A percentile compares a stretch with the other conserved stretches of the same genome.
Conservation (phyloP, 1,140 invertebrate species). For the Ectropis grisescens region DNA sequence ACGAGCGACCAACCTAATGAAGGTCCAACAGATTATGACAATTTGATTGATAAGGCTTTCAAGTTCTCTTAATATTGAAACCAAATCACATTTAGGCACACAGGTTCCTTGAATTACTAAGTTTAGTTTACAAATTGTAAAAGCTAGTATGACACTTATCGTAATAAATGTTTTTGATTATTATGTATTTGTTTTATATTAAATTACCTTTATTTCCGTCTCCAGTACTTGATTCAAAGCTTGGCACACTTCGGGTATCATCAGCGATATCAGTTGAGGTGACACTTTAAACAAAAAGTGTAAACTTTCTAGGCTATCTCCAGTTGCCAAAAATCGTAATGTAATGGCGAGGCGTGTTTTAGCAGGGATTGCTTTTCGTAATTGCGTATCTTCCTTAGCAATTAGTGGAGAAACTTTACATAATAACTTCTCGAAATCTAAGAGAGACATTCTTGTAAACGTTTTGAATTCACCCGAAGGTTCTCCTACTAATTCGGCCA, state of each 20-base stretch:
- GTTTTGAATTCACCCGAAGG: conserved; percentile 11
- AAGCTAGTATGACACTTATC: too few species aligned
- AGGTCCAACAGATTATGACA: too few species aligned
- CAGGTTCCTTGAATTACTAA: too few species aligned
- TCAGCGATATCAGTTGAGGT: conserved; percentile 2
- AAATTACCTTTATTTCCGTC: background rate
- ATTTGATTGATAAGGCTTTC: too few species aligned
- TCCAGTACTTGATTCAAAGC: background rate
- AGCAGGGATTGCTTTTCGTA: conserved; percentile 8
- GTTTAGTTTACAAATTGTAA: too few species aligned
- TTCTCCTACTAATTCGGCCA: conserved; percentile 6
- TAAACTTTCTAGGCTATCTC: conserved; percentile 8
- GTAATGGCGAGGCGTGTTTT: conserved; percentile 7
- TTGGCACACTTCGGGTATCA: background rate
- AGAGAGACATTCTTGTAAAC: conserved; percentile 8
- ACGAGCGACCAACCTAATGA: too few species aligned
- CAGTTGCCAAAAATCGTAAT: conserved; percentile 13
- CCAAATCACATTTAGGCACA: too few species aligned
- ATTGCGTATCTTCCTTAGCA: conserved; percentile 8
- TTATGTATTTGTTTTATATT: too few species aligned
- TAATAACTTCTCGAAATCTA: conserved; percentile 10
- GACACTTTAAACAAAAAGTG: conserved; percentile 10
- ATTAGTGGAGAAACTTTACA: conserved; percentile 7
- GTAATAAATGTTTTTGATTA: too few species aligned
- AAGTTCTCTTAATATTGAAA: too few species aligned